Base-by-base conservation (phyloP, 1,140 invertebrate species). In the Megathymus violae region DNA sequence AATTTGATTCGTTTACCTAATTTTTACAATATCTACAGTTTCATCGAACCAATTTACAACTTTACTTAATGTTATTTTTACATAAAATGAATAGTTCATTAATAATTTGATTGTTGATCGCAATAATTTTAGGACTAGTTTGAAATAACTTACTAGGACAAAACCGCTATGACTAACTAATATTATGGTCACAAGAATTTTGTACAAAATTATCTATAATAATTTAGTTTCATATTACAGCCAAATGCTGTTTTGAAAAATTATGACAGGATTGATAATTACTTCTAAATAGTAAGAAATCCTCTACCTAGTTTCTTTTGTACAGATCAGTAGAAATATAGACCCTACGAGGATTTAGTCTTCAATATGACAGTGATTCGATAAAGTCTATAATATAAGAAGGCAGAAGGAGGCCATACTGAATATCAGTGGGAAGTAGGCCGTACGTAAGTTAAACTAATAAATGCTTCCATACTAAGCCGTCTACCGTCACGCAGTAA, bases 81-180 rank as follows among this genome's bases (percentile, higher is more conserved):
- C 77, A 77, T 50, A 71, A 74, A 71, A 77, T 64, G 47, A 76
- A 74, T 70, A 62, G 66, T 76, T 76, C 69, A 62, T 71, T 71
- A 69, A 74, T 74, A 81, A 78, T 79, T 75, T 67, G 41, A 67
- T 67, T 64, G 61, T 69, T 68, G 68, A 79, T 80, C 79, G 82
- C 80, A 81, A 89, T 87, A 81, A 87, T 80, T 88, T 89, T 80
- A 87, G 82, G 88, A 90, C 88, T 90, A 90, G 88, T 72, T 86
- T 77, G 74, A 83, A 81, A 80, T 81, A 86, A 88, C 79, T 88
- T 88, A 88, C 83, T 87, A 89, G 74, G 80, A 84, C 71, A 74
- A 87, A 87, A 87, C 72, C 64, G 47, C 82, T 88, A 86, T 67
- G 44, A 41, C 78, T 81, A 80, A 71, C 69, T 84, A 82, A 71